Conservation (phyloP, 2,797 vertebrate species). For the Xiphophorus birchmanni region DNA sequence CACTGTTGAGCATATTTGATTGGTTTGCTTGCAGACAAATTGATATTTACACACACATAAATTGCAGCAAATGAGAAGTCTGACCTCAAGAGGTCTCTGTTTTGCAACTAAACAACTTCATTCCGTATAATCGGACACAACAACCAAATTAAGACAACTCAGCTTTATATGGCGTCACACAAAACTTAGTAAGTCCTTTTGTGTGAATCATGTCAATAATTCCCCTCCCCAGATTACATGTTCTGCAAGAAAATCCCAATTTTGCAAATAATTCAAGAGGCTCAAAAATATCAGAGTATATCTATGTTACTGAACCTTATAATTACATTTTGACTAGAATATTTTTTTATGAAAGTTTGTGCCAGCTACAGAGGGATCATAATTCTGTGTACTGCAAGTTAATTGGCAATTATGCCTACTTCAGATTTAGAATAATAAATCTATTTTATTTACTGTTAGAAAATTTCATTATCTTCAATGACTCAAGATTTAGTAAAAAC, state of each 20-base stretch:
- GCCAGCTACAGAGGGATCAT: not conserved
- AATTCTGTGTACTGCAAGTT: not conserved
- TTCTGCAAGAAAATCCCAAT: not conserved
- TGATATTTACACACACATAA: slow-evolving; percentile 3
- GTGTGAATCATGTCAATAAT: not conserved
- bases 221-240: not conserved
- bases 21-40: not conserved
- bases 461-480: not conserved
- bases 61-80: not conserved
- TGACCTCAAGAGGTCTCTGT: not conserved
- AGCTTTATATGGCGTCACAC: not conserved
- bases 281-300: not conserved
- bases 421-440: not conserved
- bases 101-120: not conserved
- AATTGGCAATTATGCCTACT: not conserved
- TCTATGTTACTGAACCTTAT: not conserved
- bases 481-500: not conserved
- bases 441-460: not conserved
- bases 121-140: not conserved
- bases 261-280: not conserved
- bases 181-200: not conserved
- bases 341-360: not conserved
- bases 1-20: slow-evolving; percentile 7
- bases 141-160: not conserved
- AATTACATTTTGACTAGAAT: not conserved